Evolutionary conservation across 2,888 invertebrate genomes (phyloP).

Genomic region (Endomychus coccineus): DNA sequence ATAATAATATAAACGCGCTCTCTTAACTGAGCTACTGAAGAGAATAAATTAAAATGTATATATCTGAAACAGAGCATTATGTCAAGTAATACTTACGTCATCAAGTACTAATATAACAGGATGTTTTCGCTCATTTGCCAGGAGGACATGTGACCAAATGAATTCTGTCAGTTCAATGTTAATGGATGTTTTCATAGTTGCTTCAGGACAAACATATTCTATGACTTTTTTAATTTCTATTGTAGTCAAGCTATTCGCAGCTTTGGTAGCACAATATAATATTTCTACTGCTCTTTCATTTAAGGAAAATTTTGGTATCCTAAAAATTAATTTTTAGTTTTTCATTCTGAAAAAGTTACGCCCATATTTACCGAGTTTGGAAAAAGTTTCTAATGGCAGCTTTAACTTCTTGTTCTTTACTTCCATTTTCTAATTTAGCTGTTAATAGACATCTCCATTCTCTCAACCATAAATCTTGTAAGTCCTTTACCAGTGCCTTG

Average conservation of each 20-base stretch:
- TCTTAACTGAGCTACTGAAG: too few relatives aligned
- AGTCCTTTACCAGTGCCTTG: background rate
- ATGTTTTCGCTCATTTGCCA: too few relatives aligned
- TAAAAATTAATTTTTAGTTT: background rate
- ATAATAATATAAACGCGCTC: too few relatives aligned
- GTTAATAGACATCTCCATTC: background rate
- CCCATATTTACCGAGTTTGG: too few relatives aligned
- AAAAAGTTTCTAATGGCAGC: too few relatives aligned
- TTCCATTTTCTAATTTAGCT: background rate
- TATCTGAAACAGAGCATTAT: too few relatives aligned
- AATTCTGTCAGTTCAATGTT: background rate
- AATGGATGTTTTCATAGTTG: background rate
- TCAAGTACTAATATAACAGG: conserved; percentile 1
- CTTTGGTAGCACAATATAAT: background rate
- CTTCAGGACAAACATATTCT: conserved; percentile 1
- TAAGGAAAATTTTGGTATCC: background rate
- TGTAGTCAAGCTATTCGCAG: background rate
- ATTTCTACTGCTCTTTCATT: background rate
- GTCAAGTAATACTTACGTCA: conserved; percentile 4
- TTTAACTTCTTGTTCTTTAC: too few relatives aligned
- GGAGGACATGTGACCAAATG: too few relatives aligned
- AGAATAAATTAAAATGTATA: too few relatives aligned
- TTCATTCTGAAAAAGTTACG: background rate
- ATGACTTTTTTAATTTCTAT: conserved; percentile 1
- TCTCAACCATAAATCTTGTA: background rate